Evolutionary conservation across 2,113 vertebrate species (phyloP).

Genomic region (Centrocercus urophasianus): DNA sequence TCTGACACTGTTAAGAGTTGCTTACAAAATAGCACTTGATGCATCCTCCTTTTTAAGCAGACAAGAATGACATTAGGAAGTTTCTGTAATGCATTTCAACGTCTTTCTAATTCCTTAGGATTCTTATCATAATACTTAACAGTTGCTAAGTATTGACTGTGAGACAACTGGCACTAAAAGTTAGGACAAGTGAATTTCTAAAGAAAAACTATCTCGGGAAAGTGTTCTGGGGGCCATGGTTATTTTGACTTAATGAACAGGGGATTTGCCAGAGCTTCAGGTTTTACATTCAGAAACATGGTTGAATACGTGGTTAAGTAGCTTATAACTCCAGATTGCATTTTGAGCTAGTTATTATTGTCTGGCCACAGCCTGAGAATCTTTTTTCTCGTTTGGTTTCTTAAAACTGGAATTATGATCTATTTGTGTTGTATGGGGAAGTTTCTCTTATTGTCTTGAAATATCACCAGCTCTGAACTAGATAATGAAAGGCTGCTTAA

Average conservation of each 20-base stretch:
- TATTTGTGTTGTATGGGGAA: not conserved
- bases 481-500: not conserved
- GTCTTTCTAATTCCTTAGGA: not conserved
- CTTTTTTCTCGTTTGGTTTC: not conserved
- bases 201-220: not conserved
- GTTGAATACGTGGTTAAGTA: not conserved
- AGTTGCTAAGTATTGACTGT: not conserved
- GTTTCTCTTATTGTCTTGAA: not conserved
- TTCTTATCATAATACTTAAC: not conserved
- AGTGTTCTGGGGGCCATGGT: not conserved
- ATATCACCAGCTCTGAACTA: not conserved
- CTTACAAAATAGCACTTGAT: not conserved
- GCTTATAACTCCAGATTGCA: not conserved
- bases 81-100: not conserved
- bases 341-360: not conserved
- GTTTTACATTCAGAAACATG: not conserved
- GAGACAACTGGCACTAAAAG: not conserved
- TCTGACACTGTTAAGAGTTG: not conserved
- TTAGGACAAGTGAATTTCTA: not conserved
- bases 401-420: not conserved
- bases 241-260: not conserved
- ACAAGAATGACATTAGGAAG: not conserved
- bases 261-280: not conserved
- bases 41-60: not conserved
- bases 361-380: not conserved